Evolutionary conservation across 1,140 invertebrate species (phyloP), one percentile per base, ranked within the genome.

Genomic region (Panagrolaimus sp.): DNA sequence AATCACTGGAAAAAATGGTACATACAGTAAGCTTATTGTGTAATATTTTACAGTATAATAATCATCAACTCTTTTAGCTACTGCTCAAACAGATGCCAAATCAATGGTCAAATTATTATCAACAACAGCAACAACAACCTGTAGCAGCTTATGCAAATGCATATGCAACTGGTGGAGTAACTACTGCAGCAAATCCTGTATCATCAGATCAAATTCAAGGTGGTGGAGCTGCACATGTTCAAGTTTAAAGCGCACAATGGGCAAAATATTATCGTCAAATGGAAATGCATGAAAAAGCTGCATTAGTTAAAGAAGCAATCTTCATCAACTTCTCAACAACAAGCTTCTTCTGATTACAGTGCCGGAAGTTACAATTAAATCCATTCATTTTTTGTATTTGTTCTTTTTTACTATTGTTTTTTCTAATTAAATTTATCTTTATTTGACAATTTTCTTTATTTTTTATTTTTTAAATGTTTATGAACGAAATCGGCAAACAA

Each of bases 191-290:
- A 83, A 71, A 83, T 82, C 45, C 73, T 74, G 67, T 83, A 85
- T 73, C 81, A n/a, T n/a, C n/a, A n/a, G n/a, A n/a, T n/a, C n/a
- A n/a, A n/a, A n/a, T n/a, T n/a, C n/a, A 77, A 72, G 78, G 78
- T 9, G 83, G 84, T 69, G 85, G 85, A 73, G 81, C 84, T 8
- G 85, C 84, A n/a, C 85, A 85, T 6, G 91, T 94, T 82, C 90
- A 91, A 14, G 94, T 98, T 84, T 98, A 97, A 85, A 94, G 91
- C 58, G 89, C 91, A 44, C 94, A 96, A 80, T 98, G 96, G 96
- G 92, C 92, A 17, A 93, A 96, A 80, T 98, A 98, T 86, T 98
- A 98, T 84, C 88, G 92, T 83, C 91, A 90, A 32, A 87, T 96
- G 74, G 93, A 94, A 12, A 89, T 94, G 87, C 89, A 91, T 79